Base-by-base conservation (phyloP, 2,888 invertebrate genomes). In the Pyrgus malvae region DNA sequence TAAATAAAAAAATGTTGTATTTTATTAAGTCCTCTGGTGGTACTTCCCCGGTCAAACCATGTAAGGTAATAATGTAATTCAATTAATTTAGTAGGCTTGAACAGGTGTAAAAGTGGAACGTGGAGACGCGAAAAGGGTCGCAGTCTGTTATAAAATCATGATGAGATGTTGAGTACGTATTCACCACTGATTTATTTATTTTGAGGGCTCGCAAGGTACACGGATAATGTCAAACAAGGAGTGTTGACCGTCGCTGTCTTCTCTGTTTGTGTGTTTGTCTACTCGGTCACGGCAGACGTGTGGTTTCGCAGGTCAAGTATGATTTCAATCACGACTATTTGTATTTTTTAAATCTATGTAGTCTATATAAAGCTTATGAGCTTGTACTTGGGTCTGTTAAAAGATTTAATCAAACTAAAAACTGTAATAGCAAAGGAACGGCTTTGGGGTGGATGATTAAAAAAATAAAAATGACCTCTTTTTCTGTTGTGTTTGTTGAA, bases 231-330 rank as follows among this genome's bases (percentile, higher is more conserved):
- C 78, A 83, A 80, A 80, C 78, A 80, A 67, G 72, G 72, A 67
- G 62, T 73, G 73, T 74, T 71, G 66, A 68, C 71, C 74, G 67
- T 78, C 74, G 72, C 70, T 73, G 74, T 73, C 67, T 77, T 73
- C 72, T 74, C 74, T 72, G 76, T 73, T 74, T 76, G 70, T 76
- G 69, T 82, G 68, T 76, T 76, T 72, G 70, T 64, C 74, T 72
- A 71, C 74, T 80, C 81, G 84, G 86, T 87, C 88, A 86, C 68
- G 85, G 88, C 78, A 74, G 81, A 78, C 83, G 57, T 85, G 88
- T 78, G 87, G 88, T 85, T 85, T 82, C 67, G 74, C 74, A 75
- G 80, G 83, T 84, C 81, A 83, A 78, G 73, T 74, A 70, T 69
- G 72, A 76, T 74, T 72, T 62, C 65, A 73, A 78, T 75, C 72